A percentile compares a stretch with the other conserved stretches of the same genome.
These are phyloP conservation scores for Gavia stellata DNA, from an alignment of 2,113 vertebrate genomes.

Conservation along the genomic window DNA sequence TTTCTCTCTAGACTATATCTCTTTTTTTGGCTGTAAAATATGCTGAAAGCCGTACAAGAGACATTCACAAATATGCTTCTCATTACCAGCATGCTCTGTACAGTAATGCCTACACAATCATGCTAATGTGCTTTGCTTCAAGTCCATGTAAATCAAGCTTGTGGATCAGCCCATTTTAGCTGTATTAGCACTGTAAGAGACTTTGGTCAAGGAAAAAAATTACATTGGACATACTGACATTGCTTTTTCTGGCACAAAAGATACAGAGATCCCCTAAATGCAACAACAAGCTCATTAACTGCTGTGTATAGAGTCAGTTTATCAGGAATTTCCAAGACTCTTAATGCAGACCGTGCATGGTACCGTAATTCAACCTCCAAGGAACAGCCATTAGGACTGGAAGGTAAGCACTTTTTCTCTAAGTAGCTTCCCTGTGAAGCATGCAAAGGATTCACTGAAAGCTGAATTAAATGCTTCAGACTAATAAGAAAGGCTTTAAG, in stretches of 20 bases:
- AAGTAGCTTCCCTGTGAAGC: conserved; percentile 47
- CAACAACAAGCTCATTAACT: conserved; percentile 28
- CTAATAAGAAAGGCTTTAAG: neutral
- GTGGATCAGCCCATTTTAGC: conserved; percentile 25
- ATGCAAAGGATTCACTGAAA: neutral
- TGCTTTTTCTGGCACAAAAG: conserved; percentile 52
- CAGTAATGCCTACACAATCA: neutral
- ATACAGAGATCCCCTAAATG: conserved; percentile 25
- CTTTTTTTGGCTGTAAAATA: conserved; percentile 21
- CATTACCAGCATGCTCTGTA: neutral
- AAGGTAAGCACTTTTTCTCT: conserved; percentile 10
- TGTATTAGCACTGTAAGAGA: conserved; percentile 17
- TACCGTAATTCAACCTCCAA: conserved; percentile 60
- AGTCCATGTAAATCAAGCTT: conserved; percentile 44
- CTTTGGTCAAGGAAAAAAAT: conserved; percentile 3
- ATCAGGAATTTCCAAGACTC: conserved; percentile 34
- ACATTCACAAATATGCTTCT: neutral
- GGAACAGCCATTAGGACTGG: conserved; percentile 42
- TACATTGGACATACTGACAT: neutral
- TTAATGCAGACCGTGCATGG: neutral
- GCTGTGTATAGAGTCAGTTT: conserved; percentile 2
- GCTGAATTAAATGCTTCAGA: neutral
- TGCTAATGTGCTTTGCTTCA: conserved; percentile 46
- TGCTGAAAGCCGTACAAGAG: conserved; percentile 21
- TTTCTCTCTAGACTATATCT: conserved; percentile 34